Percentiles rank a stretch among this genome's conserved stretches.
phyloP scores from a whole-genome alignment of 2,888 invertebrate species.

The Phortica magna region DNA sequence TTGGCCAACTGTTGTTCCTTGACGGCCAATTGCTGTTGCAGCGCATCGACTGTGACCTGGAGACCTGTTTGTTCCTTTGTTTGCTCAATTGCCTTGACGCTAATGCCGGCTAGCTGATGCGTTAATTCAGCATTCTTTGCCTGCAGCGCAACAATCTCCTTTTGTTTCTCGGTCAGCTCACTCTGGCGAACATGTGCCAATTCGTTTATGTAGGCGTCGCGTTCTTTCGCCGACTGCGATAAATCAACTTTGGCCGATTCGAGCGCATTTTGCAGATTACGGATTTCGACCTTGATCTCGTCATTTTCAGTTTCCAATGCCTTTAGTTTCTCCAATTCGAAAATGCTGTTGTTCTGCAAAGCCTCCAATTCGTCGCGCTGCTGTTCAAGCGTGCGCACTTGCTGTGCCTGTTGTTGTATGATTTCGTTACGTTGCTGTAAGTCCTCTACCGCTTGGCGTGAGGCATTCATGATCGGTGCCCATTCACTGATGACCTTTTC shows the following conservation, averaged over 20 bases:
- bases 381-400: constrained; percentile 70
- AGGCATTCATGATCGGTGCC: constrained; percentile 69
- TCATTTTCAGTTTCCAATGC: constrained; percentile 71
- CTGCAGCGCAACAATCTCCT: constrained; percentile 57
- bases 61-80: constrained; percentile 68
- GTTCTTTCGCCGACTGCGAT: constrained; percentile 59
- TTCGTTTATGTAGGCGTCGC: constrained; percentile 63
- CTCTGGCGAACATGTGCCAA: constrained; percentile 49
- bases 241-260: constrained; percentile 73
- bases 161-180: constrained; percentile 68
- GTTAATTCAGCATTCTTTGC: constrained; percentile 58
- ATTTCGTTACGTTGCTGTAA: constrained; percentile 72
- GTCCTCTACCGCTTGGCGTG: constrained; percentile 68
- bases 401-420: constrained; percentile 69
- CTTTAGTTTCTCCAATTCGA: constrained; percentile 74
- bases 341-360: constrained; percentile 71
- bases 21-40: constrained; percentile 58
- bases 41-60: constrained; percentile 57
- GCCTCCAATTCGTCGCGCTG: constrained; percentile 75
- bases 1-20: constrained; percentile 68
- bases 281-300: constrained; percentile 74
- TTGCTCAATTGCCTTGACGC: constrained; percentile 64
- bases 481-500: constrained; percentile 74
- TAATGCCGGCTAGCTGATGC: constrained; percentile 64
- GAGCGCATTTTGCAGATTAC: constrained; percentile 75